A percentile compares a stretch with the other conserved stretches of the same genome.
Conservation (phyloP, 1,140 invertebrate species). For the Zaprionus capensis region DNA sequence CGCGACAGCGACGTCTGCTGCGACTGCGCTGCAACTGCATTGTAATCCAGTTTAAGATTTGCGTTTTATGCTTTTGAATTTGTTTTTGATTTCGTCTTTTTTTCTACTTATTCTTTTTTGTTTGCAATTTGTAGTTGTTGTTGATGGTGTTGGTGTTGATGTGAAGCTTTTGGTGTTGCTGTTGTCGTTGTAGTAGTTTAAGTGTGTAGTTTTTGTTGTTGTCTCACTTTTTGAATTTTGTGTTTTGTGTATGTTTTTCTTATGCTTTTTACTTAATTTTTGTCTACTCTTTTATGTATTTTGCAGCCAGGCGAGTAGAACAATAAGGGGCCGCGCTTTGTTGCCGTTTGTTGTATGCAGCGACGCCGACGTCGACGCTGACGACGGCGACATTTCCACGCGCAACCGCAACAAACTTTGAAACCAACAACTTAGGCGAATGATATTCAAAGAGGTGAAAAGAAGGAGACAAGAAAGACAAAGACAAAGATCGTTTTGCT, state of each 20-base stretch:
- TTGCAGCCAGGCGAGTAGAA: conserved; percentile 45
- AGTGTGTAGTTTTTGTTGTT: conserved; percentile 44
- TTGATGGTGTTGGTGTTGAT: conserved; percentile 14
- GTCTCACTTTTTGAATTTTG: conserved; percentile 24
- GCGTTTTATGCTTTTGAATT: conserved; percentile 52
- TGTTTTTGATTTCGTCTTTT: conserved; percentile 25
- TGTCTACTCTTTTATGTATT: conserved; percentile 40
- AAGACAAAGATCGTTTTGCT: conserved; percentile 38
- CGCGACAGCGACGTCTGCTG: conserved; percentile 75
- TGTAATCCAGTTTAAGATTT: conserved; percentile 77
- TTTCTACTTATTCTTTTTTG: not conserved
- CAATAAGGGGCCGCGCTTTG: conserved; percentile 54
- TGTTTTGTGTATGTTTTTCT: conserved; percentile 12
- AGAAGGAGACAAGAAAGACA: conserved; percentile 9
- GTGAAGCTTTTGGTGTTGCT: not conserved
- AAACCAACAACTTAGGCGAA: conserved; percentile 18
- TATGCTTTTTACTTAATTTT: conserved; percentile 17
- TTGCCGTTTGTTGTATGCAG: conserved; percentile 63
- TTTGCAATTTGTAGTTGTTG: conserved; percentile 10
- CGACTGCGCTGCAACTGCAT: conserved; percentile 75
- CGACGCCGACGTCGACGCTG: conserved; percentile 52
- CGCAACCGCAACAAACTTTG: conserved; percentile 49
- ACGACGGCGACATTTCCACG: conserved; percentile 55
- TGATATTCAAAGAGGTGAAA: conserved; percentile 19
- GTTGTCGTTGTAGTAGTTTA: conserved; percentile 45